Percentiles rank a stretch among this genome's conserved stretches.
Conservation (phyloP, 2,113 vertebrate species). For the Aegithalos caudatus region DNA sequence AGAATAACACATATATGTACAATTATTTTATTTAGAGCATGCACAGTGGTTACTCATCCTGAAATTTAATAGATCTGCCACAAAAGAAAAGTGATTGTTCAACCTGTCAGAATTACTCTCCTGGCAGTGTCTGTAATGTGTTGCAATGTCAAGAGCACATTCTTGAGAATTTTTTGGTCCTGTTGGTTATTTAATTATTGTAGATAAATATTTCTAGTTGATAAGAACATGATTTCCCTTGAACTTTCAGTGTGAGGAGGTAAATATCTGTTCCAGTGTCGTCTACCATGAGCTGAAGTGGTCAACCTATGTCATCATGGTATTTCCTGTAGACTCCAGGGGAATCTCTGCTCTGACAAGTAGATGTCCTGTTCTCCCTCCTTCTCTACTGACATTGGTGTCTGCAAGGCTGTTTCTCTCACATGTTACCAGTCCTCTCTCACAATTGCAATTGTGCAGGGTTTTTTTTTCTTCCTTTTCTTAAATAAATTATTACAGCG, state of each 20-base stretch:
- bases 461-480: neutral
- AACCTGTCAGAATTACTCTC: neutral
- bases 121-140: neutral
- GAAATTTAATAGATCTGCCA: neutral
- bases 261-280: neutral
- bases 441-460: rapidly evolving
- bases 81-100: neutral
- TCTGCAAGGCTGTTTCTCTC: neutral
- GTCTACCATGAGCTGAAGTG: neutral
- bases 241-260: neutral
- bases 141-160: neutral
- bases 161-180: neutral
- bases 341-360: rapidly evolving
- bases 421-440: neutral
- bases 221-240: neutral
- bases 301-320: rapidly evolving
- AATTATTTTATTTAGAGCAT: neutral
- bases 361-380: neutral
- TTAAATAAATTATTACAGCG: neutral
- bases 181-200: neutral
- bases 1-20: neutral
- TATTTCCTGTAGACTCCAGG: neutral
- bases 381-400: neutral
- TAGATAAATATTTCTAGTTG: neutral
- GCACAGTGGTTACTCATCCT: rapidly evolving